These are phyloP conservation scores for Pseudomugil tenellus DNA, from an alignment of 2,797 vertebrate species.

Conservation along the genomic window DNA sequence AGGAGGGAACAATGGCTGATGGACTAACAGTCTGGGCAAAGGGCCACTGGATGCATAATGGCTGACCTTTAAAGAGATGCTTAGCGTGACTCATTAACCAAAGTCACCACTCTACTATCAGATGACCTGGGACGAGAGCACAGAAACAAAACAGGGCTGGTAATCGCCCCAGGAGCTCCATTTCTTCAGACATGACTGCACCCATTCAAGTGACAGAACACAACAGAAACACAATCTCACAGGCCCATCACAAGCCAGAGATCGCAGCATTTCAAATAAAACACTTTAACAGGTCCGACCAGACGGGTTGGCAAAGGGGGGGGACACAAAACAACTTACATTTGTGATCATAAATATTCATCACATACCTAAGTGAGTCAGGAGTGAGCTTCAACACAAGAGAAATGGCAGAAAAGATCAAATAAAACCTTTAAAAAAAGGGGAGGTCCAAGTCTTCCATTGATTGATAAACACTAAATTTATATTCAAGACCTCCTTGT, in stretches of 20 bases:
- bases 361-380: constrained; percentile 51
- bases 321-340: constrained; percentile 71
- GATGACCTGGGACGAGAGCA: constrained; percentile 84
- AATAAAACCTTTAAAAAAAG: constrained; percentile 78
- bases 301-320: constrained; percentile 60
- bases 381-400: constrained; percentile 68
- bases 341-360: constrained; percentile 84
- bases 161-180: constrained; percentile 82
- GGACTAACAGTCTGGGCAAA: constrained; percentile 80
- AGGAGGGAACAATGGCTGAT: constrained; percentile 71
- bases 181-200: constrained; percentile 82
- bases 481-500: constrained; percentile 76
- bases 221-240: constrained; percentile 84
- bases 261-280: constrained; percentile 80
- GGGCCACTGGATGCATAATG: constrained; percentile 81
- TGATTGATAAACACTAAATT: constrained; percentile 79
- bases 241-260: constrained; percentile 75
- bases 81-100: constrained; percentile 83
- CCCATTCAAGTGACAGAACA: constrained; percentile 80
- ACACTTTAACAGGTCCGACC: constrained; percentile 73
- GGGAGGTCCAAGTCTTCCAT: constrained; percentile 75
- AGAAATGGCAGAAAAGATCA: constrained; percentile 71
- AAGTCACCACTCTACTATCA: constrained; percentile 85
- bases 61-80: constrained; percentile 87
- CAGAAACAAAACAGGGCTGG: constrained; percentile 79